phyloP scores from a whole-genome alignment of 2,888 invertebrate genomes.

The Plebejus melissa region DNA sequence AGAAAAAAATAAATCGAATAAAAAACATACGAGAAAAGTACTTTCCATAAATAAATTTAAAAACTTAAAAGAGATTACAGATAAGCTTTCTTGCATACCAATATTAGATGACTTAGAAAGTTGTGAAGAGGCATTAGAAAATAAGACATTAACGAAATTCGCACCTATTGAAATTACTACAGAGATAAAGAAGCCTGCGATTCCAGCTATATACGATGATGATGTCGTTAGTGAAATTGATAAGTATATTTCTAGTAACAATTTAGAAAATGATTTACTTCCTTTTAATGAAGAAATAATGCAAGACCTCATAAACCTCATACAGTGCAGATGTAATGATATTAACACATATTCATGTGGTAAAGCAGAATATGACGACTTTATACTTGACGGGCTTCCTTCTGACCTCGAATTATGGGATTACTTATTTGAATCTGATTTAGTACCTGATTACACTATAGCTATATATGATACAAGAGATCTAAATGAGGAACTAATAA shows the following conservation, averaged over 20 bases:
- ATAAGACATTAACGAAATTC: slow-evolving; percentile 47
- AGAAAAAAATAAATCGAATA: slow-evolving; percentile 32
- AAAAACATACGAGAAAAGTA: neutral
- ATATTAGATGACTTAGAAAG: slow-evolving; percentile 50
- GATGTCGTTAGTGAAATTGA: slow-evolving; percentile 64
- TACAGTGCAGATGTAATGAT: slow-evolving; percentile 39
- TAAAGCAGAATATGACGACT: slow-evolving; percentile 67
- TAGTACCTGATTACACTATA: slow-evolving; percentile 77
- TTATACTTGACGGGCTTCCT: slow-evolving; percentile 81
- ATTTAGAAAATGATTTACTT: slow-evolving; percentile 62
- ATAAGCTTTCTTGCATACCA: slow-evolving; percentile 48
- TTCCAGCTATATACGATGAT: slow-evolving; percentile 66
- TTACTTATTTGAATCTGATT: slow-evolving; percentile 58
- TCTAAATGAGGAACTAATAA: slow-evolving; percentile 52
- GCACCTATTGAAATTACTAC: slow-evolving; percentile 57
- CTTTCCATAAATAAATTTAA: neutral
- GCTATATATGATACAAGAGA: slow-evolving; percentile 74
- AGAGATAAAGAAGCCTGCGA: slow-evolving; percentile 45
- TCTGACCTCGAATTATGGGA: slow-evolving; percentile 70
- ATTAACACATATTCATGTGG: neutral
- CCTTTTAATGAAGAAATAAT: slow-evolving; percentile 65
- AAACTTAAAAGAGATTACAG: neutral
- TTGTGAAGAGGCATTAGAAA: slow-evolving; percentile 45
- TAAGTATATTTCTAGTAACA: slow-evolving; percentile 56
- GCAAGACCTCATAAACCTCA: slow-evolving; percentile 54